A percentile compares a stretch with the other conserved stretches of the same genome.
phyloP scores from a whole-genome alignment of 2,797 vertebrate species.

The Amblyraja radiata region DNA sequence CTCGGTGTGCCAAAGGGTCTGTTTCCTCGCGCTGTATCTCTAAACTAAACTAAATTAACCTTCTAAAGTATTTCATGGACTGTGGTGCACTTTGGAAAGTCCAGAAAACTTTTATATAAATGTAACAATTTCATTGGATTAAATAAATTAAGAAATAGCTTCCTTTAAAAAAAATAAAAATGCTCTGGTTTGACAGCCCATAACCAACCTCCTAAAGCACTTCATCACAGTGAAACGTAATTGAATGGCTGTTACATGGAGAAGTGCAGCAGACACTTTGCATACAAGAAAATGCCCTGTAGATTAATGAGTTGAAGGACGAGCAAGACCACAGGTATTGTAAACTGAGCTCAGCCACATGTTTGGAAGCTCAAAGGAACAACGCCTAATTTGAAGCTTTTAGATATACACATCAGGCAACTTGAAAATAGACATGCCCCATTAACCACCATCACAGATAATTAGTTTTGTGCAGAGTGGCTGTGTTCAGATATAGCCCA shows the following conservation, averaged over 20 bases:
- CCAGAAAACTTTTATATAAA: no score
- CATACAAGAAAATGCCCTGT: neutral
- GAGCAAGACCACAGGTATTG: neutral
- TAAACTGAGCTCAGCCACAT: neutral
- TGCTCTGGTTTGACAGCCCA: neutral
- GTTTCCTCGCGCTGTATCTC: no score
- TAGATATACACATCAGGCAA: neutral
- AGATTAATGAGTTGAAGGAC: neutral
- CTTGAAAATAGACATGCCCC: neutral
- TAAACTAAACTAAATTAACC: no score
- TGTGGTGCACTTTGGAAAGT: no score
- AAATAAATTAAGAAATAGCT: neutral
- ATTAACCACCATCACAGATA: neutral
- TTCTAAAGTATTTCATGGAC: no score
- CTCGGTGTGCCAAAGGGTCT: no score
- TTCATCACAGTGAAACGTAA: neutral
- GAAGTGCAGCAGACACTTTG: neutral
- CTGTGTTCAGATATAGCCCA: neutral
- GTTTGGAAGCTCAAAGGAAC: neutral
- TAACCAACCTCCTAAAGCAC: neutral
- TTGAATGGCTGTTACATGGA: neutral
- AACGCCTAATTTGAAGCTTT: neutral
- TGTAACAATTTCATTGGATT: neutral
- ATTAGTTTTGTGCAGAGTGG: constrained; percentile 20
- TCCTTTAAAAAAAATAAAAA: neutral